Percentiles rank a stretch among this genome's conserved stretches.
These are phyloP conservation scores for Archivesica marissinica DNA, from an alignment of 1,140 invertebrate genomes.

Conservation along the genomic window DNA sequence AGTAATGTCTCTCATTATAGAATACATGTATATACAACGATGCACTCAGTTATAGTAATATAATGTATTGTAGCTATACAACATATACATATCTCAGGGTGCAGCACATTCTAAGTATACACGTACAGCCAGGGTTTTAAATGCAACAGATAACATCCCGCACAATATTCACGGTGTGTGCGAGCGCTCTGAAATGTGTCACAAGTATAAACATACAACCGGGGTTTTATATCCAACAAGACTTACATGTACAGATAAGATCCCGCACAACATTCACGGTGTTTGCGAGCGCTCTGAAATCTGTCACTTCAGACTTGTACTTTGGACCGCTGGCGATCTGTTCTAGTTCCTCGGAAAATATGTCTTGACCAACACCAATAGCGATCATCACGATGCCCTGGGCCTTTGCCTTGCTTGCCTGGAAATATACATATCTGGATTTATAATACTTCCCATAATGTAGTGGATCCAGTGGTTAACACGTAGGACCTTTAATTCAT, in stretches of 20 bases:
- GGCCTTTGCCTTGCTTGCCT: slow-evolving; percentile 50
- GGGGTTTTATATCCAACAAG: too few species aligned
- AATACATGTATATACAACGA: too few species aligned
- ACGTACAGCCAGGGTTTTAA: too few species aligned
- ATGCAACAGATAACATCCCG: slow-evolving; percentile 69
- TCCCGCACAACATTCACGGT: slow-evolving; percentile 57
- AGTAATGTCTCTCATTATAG: too few species aligned
- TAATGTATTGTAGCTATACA: too few species aligned
- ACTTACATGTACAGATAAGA: slow-evolving; percentile 70
- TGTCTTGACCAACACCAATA: slow-evolving; percentile 68
- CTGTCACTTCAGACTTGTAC: slow-evolving; percentile 63
- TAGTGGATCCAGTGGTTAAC: too few species aligned
- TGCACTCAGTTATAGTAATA: too few species aligned
- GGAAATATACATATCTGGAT: background rate
- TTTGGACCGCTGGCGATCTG: slow-evolving; percentile 63
- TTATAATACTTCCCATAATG: too few species aligned
- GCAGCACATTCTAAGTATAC: too few species aligned
- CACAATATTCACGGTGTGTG: slow-evolving; percentile 48
- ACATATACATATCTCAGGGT: too few species aligned
- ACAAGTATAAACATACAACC: too few species aligned
- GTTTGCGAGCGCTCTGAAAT: slow-evolving; percentile 63
- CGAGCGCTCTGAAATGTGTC: slow-evolving; percentile 66
- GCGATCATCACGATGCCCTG: slow-evolving; percentile 68
- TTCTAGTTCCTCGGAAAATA: slow-evolving; percentile 69
- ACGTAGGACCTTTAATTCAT: too few species aligned